Base-by-base conservation (phyloP, 2,888 invertebrate genomes). In the Hipparchia semele region DNA sequence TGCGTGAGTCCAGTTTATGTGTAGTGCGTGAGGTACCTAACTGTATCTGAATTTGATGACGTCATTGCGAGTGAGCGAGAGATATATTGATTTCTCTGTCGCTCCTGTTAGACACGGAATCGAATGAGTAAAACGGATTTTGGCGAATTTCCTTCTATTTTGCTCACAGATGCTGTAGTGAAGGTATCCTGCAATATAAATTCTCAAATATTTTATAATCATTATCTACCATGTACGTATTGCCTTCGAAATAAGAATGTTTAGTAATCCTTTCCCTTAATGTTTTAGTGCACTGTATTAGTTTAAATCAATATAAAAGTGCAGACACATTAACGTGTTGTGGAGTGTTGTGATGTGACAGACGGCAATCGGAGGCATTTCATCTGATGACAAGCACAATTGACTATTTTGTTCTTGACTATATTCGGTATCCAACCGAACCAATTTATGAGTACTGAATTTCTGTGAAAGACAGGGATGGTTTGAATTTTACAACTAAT, bases 241-340 rank as follows among this genome's bases (percentile, higher is more conserved):
- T 60, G 62, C 8, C 62, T 46, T 62, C 8, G 8, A 62, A 62
- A 46, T 49, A 13, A 49, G 8, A 13, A 33, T 33, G 9, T 65
- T 53, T 33, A 53, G 53, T 13, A 62, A 64, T 64, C 65, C 33
- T 53, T 65, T 65, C 33, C 65, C 65, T 53, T 39, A 65, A 65
- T 51, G 33, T 12, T 51, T 65, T 46, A n/a, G 10, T 65, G 65
- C 51, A 65, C 51, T 65, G 51, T 65, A 65, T 65, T 53, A 65
- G 51, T 65, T 64, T 10, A 53, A 60, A 39, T 39, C 10, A 39
- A 9, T 60, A 60, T 60, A 39, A 58, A 58, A 23, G 23, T 3
- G 58, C 58, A 23, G 13, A 58, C 58, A 58, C 8, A 58, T 23
- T 23, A 23, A 13, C 13, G 13, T n/a, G 56, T 54, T n/a, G 12